Conservation (phyloP, 23 tunicate species). For the Diplosoma virens region DNA sequence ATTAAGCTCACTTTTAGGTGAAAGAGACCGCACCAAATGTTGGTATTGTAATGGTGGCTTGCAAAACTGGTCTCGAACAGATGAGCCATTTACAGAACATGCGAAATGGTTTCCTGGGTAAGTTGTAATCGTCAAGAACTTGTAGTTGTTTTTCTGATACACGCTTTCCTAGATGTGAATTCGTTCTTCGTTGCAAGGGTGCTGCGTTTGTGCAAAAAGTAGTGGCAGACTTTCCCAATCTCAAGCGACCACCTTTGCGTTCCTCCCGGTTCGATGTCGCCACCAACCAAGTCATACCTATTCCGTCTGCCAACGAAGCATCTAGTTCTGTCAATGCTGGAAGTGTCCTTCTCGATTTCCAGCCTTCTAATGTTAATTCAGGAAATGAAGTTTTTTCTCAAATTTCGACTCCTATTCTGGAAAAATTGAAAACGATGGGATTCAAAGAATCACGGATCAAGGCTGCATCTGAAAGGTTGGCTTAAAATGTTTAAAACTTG, state of each 20-base stretch:
- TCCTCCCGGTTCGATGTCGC: not conserved
- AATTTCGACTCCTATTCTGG: too few relatives aligned
- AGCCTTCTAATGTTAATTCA: too few relatives aligned
- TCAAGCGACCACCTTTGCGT: slow-evolving; percentile 4
- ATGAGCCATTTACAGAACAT: slow-evolving; percentile 51
- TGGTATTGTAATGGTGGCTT: slow-evolving; percentile 56
- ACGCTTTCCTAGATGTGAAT: slow-evolving; percentile 19
- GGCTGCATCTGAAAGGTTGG: too few relatives aligned
- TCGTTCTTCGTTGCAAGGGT: slow-evolving; percentile 12
- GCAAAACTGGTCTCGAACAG: slow-evolving; percentile 39
- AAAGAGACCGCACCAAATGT: slow-evolving; percentile 44
- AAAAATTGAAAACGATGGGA: too few relatives aligned
- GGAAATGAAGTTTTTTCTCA: too few relatives aligned
- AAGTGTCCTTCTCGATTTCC: too few relatives aligned
- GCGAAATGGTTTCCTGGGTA: slow-evolving; percentile 70
- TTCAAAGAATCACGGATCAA: too few relatives aligned
- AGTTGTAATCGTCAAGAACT: too few relatives aligned
- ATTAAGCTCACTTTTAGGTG: slow-evolving; percentile 15
- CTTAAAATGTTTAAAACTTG: too few relatives aligned
- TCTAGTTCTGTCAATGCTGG: too few relatives aligned
- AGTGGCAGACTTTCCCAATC: not conserved
- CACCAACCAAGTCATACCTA: not conserved
- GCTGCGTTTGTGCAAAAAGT: slow-evolving; percentile 4
- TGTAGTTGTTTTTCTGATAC: not conserved
- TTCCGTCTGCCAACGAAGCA: too few relatives aligned